These are phyloP conservation scores for Drosophila hamatofila DNA, from an alignment of 2,888 invertebrate genomes.

Conservation along the genomic window DNA sequence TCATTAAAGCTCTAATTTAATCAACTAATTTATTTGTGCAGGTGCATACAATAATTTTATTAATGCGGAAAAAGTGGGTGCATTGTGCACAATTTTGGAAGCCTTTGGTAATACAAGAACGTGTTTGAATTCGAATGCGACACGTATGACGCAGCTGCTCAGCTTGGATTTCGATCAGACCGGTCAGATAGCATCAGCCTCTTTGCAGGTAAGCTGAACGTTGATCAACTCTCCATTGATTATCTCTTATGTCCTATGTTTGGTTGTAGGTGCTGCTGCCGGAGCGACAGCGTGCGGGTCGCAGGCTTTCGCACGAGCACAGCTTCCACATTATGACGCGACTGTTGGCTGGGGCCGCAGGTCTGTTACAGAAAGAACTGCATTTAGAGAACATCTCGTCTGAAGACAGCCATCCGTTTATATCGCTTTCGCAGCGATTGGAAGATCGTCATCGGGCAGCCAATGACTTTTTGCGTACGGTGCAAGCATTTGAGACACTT, in stretches of 20 bases:
- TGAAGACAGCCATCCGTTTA: constrained; percentile 91
- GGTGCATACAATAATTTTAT: constrained; percentile 90
- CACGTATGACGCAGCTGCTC: constrained; percentile 95
- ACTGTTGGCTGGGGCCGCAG: constrained; percentile 91
- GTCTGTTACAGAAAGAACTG: constrained; percentile 92
- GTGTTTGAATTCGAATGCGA: constrained; percentile 93
- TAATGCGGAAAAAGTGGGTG: constrained; percentile 93
- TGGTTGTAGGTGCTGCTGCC: constrained; percentile 90
- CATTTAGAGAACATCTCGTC: constrained; percentile 90
- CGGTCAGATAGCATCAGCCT: constrained; percentile 95
- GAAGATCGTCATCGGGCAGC: constrained; percentile 93
- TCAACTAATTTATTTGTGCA: constrained; percentile 36
- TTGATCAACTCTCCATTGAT: background rate
- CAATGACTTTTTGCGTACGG: constrained; percentile 92
- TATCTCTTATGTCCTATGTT: constrained; percentile 8
- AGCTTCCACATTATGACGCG: constrained; percentile 86
- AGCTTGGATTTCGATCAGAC: constrained; percentile 97
- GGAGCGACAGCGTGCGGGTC: constrained; percentile 91
- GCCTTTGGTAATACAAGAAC: constrained; percentile 96
- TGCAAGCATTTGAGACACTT: constrained; percentile 91
- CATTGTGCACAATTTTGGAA: constrained; percentile 93
- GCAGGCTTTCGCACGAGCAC: constrained; percentile 88
- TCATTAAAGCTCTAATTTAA: background rate
- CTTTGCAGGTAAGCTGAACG: constrained; percentile 89
- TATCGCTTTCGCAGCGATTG: constrained; percentile 91